Percentiles rank a stretch among this genome's conserved stretches.
Evolutionary conservation across 2,888 invertebrate species (phyloP).

Genomic region (Pachydiplax longipennis): DNA sequence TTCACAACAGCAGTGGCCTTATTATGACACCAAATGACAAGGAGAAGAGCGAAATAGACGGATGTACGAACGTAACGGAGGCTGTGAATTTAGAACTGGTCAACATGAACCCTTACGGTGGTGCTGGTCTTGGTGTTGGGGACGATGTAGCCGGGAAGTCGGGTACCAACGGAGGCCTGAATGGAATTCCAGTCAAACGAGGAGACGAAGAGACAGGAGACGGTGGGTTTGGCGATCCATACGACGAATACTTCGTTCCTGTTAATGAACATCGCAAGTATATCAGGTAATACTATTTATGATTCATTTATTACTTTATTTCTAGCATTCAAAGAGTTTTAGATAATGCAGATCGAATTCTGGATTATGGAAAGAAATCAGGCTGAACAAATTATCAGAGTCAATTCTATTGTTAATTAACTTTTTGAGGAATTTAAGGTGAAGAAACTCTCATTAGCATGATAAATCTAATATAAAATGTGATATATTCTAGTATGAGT

Average conservation of each 20-base stretch:
- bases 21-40: constrained; percentile 20
- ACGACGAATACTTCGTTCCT: constrained; percentile 85
- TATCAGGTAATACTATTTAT: constrained; percentile 69
- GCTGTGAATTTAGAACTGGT: constrained; percentile 83
- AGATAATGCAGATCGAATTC: too few relatives aligned
- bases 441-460: too few relatives aligned
- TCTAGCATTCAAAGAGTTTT: too few relatives aligned
- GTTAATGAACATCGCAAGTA: constrained; percentile 86
- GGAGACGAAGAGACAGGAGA: constrained; percentile 62
- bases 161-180: constrained; percentile 55
- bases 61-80: constrained; percentile 61
- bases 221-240: constrained; percentile 71
- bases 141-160: constrained; percentile 60
- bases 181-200: constrained; percentile 65
- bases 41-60: background rate
- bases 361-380: too few relatives aligned
- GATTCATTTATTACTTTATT: too few relatives aligned
- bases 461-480: too few relatives aligned
- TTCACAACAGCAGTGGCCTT: constrained; percentile 18
- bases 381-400: too few relatives aligned
- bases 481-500: too few relatives aligned
- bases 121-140: constrained; percentile 62
- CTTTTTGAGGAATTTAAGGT: too few relatives aligned
- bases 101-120: constrained; percentile 69
- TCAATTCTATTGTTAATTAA: too few relatives aligned